Evolutionary conservation across 1,140 invertebrate genomes (phyloP), one percentile per base, ranked within the genome.

Genomic region (Tetramorium alpestre): DNA sequence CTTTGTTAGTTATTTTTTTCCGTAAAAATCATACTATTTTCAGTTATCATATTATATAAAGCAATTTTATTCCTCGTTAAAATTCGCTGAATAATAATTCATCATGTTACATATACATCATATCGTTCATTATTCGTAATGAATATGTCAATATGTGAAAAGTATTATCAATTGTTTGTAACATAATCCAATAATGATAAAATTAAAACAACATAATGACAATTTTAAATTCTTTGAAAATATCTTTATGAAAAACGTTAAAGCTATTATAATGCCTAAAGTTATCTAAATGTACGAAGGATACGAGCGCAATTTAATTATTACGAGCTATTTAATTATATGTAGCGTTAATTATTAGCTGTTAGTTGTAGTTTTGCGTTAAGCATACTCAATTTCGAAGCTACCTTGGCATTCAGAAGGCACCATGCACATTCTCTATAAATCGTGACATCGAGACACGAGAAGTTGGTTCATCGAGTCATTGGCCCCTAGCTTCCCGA

Each of bases 401-500:
- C 18, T 62, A 33, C 28, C 25, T 49, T 47, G 18, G n/a, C 38
- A 64, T 73, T 33, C 60, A 67, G 22, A 28, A 73, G 56, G 56
- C 64, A 64, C 22, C 73, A 51, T 22, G 41, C 62, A 18, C 41
- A 13, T 38, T 10, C 33, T 65, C 28, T 38, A 56, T 90, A 84
- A 86, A 89, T 90, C 77, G 65, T 11, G 41, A 49, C 58, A 78
- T 85, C 51, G 47, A 85, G 60, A 67, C 67, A 25, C 38, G 33
- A 60, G 33, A 60, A 81, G 70, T 28, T 54, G 56, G 77, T 65
- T 80, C 76, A 82, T 86, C 87, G 86, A 91, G 90, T 91, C 91
- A 92, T 91, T 91, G 89, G 89, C 89, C 89, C 89, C 70, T 87
- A 76, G 75, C 73, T 88, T 89, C 60, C 56, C 64, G 58, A 69